Evolutionary conservation across 2,113 vertebrate genomes (phyloP).

Genomic region (Cololabis saira): DNA sequence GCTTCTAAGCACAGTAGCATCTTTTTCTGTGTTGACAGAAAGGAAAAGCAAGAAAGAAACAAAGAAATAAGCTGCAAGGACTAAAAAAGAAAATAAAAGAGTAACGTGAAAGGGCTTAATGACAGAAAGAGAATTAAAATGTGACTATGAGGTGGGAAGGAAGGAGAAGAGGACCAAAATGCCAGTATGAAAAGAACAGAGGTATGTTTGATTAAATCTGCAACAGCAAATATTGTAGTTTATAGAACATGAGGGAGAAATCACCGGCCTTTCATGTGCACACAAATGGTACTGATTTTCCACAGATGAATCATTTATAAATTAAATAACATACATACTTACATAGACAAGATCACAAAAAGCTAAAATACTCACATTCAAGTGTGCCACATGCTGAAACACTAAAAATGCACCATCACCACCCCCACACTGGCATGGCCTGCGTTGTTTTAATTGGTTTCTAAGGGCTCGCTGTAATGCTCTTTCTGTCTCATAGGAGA

Average conservation of each 20-base stretch:
- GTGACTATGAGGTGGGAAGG: not conserved
- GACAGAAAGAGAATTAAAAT: not conserved
- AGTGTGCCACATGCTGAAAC: conserved; percentile 36
- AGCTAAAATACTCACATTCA: conserved; percentile 2
- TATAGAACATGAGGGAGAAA: conserved; percentile 33
- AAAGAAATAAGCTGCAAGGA: not conserved
- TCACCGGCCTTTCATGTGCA: conserved; percentile 17
- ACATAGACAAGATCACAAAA: conserved; percentile 22
- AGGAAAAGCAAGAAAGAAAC: not conserved
- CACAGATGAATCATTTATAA: too few relatives aligned
- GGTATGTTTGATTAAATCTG: not conserved
- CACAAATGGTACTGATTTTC: not conserved
- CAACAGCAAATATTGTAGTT: conserved; percentile 28
- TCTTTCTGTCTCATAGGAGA: conserved; percentile 66
- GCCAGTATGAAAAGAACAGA: too few relatives aligned
- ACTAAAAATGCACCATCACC: conserved; percentile 18
- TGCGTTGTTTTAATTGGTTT: conserved; percentile 78
- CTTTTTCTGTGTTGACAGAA: not conserved
- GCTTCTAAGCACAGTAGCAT: conserved; percentile 5
- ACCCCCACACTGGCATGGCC: conserved; percentile 32
- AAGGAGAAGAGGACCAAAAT: not conserved
- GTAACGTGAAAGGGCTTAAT: not conserved
- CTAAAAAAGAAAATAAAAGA: not conserved
- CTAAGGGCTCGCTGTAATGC: conserved; percentile 69
- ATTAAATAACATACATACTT: not conserved